Evolutionary conservation across 2,888 invertebrate genomes (phyloP), one percentile per base, ranked within the genome.

Genomic region (Latheticus oryzae): DNA sequence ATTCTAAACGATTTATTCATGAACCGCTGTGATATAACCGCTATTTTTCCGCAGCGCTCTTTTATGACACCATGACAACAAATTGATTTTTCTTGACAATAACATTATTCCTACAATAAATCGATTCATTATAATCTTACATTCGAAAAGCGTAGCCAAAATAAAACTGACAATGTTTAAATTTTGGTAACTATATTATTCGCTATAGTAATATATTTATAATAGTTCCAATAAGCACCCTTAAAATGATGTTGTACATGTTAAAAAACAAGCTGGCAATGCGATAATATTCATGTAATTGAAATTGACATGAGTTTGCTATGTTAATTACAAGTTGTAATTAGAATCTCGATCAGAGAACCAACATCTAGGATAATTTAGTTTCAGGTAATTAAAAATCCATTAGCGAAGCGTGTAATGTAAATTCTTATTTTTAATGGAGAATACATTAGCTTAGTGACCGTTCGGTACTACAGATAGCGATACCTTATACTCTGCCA

Each of bases 351-450:
- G 74, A 74, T 75, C 73, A 71, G 72, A 73, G 70, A 76, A 70
- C 72, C 71, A 72, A 68, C 74, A 71, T 73, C 70, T 76, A 74
- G 71, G 71, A 75, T 75, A 76, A 77, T 75, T 75, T 72, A 72
- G 72, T 72, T 74, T 71, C 69, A 70, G 73, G 75, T 74, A 77
- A 78, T 78, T 77, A 77, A 77, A 78, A 77, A 77, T 75, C 76
- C 78, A 78, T 78, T 78, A 77, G 76, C 73, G 66, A 68, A 72
- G 72, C 74, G 73, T 74, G 73, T 73, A 75, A 75, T 74, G 74
- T 74, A 73, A 73, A 76, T 76, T 75, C 67, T 67, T 72, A 73
- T 72, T 76, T 76, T 75, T 72, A 71, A 73, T 72, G 73, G 65
- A 63, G 71, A 69, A 72, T 70, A 70, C 65, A 70, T 71, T 70